Percentiles rank a stretch among this genome's conserved stretches.
Evolutionary conservation across 2,113 vertebrate genomes (phyloP).

Genomic region (Myrmophylax atrothorax): DNA sequence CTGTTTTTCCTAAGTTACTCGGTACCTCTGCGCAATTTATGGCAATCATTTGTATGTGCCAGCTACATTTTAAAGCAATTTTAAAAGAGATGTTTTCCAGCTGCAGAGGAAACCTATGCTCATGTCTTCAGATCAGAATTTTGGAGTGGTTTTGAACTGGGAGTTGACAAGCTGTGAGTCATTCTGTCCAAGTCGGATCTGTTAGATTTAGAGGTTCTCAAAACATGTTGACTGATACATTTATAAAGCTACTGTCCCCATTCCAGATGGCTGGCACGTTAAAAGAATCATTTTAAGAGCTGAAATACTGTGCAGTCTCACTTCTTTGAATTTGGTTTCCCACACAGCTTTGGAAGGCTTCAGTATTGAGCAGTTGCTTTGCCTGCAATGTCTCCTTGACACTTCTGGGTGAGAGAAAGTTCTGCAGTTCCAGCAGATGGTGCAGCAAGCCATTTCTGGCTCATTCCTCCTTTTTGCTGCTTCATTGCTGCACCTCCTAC

Average conservation of each 20-base stretch:
- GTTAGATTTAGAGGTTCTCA: neutral
- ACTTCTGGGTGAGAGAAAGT: neutral
- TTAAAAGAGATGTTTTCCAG: neutral
- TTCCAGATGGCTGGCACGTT: neutral
- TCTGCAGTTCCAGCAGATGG: neutral
- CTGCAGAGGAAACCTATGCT: neutral
- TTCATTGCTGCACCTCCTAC: neutral
- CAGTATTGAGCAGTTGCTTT: neutral
- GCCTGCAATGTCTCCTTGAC: neutral
- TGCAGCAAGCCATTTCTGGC: neutral
- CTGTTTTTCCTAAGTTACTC: neutral
- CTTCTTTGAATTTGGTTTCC: neutral
- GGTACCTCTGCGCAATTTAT: neutral
- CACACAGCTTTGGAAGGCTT: neutral
- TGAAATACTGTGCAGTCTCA: neutral
- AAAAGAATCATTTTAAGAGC: neutral
- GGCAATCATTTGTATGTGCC: neutral
- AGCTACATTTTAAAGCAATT: neutral
- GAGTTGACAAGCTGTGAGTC: neutral
- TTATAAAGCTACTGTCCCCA: neutral
- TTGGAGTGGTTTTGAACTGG: neutral
- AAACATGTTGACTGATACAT: neutral
- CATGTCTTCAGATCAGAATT: neutral
- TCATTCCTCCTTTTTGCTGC: neutral
- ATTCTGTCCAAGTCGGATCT: neutral